Base-by-base conservation (phyloP, 1,140 invertebrate genomes). In the Augochlora pura region DNA sequence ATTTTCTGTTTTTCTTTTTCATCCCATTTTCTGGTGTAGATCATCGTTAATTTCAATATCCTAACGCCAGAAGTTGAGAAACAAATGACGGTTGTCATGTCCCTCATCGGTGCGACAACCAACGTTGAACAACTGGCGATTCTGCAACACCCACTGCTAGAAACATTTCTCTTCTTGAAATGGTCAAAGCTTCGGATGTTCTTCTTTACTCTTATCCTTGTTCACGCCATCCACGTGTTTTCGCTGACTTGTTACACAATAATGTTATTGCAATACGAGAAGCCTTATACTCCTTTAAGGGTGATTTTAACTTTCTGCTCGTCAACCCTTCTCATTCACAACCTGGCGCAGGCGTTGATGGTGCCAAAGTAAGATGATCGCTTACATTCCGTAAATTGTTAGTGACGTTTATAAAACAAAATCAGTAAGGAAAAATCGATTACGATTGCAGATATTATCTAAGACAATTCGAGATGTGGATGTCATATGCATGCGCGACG, bases 81-180 rank as follows among this genome's bases (percentile, higher is more conserved):
- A n/a, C 91, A 92, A 81, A 92, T 90, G 88, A 70, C 65, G 42
- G 88, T 92, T 18, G 79, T 92, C 12, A 83, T 59, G 42, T 86
- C 91, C 9, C 60, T 92, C 9, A 82, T 90, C 27, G 84, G 77
- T 8, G 86, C 87, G 8, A 66, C 77, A 32, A 82, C 84, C 27
- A 60, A 72, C 32, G 42, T 77, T 18, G 82, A 86, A 59, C 85
- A 87, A 75, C 82, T 91, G 46, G 79, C 89, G 65, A 85, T 93
- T 21, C 84, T 94, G 9, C 88, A 90, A 39, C 93, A 94, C 83
- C 93, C 93, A 8, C 69, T 94, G 12, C 83, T 93, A 9, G 93
- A 94, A 81, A 88, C 91, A n/a, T 94, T 94, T 73, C 89, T 94
- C 12, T 86, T 87, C 27, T 79, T 94, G 1, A 94, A 94, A 73